A percentile compares a stretch with the other conserved stretches of the same genome.
Conservation (phyloP, 2,888 invertebrate genomes). For the Megalurothrips usitatus region DNA sequence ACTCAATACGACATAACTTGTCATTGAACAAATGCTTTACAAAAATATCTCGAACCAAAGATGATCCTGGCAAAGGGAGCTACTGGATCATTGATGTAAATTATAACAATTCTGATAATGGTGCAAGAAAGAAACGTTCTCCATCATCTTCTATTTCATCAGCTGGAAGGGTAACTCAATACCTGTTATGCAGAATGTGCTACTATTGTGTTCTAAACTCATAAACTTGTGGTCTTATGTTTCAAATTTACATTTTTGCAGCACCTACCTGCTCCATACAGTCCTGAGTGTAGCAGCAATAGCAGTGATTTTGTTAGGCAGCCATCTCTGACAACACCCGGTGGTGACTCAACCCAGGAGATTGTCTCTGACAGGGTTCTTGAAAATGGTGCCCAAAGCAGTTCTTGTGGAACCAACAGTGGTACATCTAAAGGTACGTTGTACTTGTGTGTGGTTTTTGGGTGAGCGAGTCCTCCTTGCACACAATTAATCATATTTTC, state of each 20-base stretch:
- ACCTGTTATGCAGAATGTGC: neutral
- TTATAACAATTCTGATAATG: conserved; percentile 54
- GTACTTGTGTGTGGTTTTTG: too few relatives aligned
- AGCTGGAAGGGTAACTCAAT: conserved; percentile 45
- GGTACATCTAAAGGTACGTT: neutral
- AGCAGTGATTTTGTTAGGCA: conserved; percentile 46
- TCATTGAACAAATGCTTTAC: conserved; percentile 69
- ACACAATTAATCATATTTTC: neutral
- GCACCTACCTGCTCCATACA: conserved; percentile 48
- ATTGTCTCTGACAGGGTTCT: neutral
- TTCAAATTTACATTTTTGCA: conserved; percentile 23
- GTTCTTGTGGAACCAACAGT: neutral
- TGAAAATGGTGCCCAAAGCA: neutral
- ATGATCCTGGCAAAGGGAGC: conserved; percentile 66
- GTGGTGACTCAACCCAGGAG: neutral
- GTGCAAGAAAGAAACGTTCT: conserved; percentile 48
- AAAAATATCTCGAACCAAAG: conserved; percentile 66
- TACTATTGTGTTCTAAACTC: neutral
- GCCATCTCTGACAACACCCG: neutral
- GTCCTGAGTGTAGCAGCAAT: conserved; percentile 56
- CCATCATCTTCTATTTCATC: neutral
- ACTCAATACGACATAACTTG: conserved; percentile 66
- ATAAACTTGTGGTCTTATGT: neutral
- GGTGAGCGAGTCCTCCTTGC: neutral
- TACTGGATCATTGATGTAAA: conserved; percentile 60